Conservation (phyloP, 30 jellyfish, hydroid and myxozoan species). For the Cassiopea andromeda region DNA sequence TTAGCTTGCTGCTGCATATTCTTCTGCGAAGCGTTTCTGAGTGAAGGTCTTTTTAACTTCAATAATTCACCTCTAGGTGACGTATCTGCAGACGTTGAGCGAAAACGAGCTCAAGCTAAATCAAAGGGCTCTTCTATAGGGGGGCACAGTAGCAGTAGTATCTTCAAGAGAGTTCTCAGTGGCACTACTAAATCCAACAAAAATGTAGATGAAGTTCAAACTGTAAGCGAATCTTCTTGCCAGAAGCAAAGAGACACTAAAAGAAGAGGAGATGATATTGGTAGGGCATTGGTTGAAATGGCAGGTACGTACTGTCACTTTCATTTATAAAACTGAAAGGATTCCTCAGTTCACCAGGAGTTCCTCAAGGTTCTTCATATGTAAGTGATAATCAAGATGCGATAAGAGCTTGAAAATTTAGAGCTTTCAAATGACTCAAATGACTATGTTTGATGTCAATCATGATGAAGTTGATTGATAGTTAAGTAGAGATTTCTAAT, state of each 20-base stretch:
- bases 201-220: conserved; percentile 32
- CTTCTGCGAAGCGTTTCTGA: too few relatives aligned
- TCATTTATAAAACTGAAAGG: too few relatives aligned
- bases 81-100: conserved; percentile 47
- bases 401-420: too few relatives aligned
- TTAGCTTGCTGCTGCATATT: too few relatives aligned
- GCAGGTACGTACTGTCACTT: conserved; percentile 39
- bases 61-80: not conserved
- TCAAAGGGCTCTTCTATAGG: conserved; percentile 15
- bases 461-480: too few relatives aligned
- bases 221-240: conserved; percentile 1
- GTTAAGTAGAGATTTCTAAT: too few relatives aligned
- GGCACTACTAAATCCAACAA: not conserved
- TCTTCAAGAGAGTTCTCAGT: conserved; percentile 25
- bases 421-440: too few relatives aligned
- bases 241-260: conserved; percentile 40
- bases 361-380: too few relatives aligned
- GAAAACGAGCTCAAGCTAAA: conserved; percentile 49
- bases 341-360: too few relatives aligned
- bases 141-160: conserved; percentile 16
- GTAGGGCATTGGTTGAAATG: conserved; percentile 63
- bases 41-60: too few relatives aligned
- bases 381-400: too few relatives aligned
- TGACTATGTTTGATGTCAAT: too few relatives aligned
- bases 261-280: conserved; percentile 60